phyloP scores from a whole-genome alignment of 2,113 vertebrate species.

The Pachypanchax playfairii region DNA sequence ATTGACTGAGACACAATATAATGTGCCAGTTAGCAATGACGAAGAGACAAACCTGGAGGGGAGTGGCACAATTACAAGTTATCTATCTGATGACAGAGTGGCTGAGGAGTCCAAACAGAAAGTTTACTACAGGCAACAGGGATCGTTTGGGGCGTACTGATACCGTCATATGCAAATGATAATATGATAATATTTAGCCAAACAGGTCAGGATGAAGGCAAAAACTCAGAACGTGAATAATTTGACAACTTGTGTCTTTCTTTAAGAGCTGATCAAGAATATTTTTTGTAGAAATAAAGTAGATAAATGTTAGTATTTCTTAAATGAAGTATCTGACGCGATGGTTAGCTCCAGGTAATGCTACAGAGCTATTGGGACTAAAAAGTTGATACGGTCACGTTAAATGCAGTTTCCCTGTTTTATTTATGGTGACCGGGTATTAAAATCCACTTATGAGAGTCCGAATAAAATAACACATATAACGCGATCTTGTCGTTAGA shows the following conservation, averaged over 20 bases:
- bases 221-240: neutral
- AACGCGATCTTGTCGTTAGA: neutral
- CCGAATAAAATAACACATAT: neutral
- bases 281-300: neutral
- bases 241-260: neutral
- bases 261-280: neutral
- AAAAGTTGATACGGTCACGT: constrained; percentile 2
- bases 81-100: constrained; percentile 6
- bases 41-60: constrained; percentile 6
- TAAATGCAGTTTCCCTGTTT: neutral
- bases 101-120: neutral
- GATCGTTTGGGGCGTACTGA: neutral
- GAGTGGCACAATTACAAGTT: constrained; percentile 26
- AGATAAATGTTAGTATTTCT: neutral
- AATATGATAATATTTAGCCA: neutral
- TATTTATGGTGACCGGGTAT: fast-evolving
- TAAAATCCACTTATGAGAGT: fast-evolving
- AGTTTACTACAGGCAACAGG: neutral
- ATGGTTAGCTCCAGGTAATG: constrained; percentile 27
- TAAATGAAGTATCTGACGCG: neutral
- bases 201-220: neutral
- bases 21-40: neutral
- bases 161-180: neutral
- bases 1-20: neutral
- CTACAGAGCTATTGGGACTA: constrained; percentile 39